Evolutionary conservation across 1,140 invertebrate species (phyloP).

Genomic region (Hyles euphorbiae): DNA sequence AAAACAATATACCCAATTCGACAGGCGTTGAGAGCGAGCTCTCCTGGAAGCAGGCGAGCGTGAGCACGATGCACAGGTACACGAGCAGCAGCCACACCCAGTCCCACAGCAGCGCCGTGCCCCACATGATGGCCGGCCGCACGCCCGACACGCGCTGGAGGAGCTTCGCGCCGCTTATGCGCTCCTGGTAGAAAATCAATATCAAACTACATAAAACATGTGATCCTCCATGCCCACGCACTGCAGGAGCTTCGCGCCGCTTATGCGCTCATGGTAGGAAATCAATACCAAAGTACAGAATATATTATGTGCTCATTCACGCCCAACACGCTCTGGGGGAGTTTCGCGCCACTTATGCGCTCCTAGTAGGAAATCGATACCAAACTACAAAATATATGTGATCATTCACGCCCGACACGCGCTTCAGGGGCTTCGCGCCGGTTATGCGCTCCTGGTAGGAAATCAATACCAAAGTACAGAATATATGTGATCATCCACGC

Average conservation of each 20-base stretch:
- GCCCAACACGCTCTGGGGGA: slow-evolving; percentile 83
- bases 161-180: slow-evolving; percentile 73
- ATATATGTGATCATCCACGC: slow-evolving; percentile 66
- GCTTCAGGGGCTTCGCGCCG: slow-evolving; percentile 75
- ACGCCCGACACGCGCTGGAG: slow-evolving; percentile 85
- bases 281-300: no score
- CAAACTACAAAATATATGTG: no score
- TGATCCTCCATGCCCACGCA: no score
- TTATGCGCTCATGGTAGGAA: slow-evolving; percentile 68
- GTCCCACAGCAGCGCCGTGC: slow-evolving; percentile 84
- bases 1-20: slow-evolving; percentile 68
- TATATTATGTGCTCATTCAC: no score
- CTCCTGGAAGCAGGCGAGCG: slow-evolving; percentile 77
- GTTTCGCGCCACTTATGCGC: slow-evolving; percentile 73
- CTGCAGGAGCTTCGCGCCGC: slow-evolving; percentile 75
- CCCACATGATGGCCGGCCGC: slow-evolving; percentile 82
- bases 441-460: slow-evolving; percentile 70
- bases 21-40: slow-evolving; percentile 69
- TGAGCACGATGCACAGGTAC: slow-evolving; percentile 69
- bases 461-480: no score
- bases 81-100: slow-evolving; percentile 79
- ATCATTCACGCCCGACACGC: slow-evolving; percentile 82
- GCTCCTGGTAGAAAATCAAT: slow-evolving; percentile 54
- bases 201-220: no score
- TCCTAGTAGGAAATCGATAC: slow-evolving; percentile 51